Conservation (phyloP, 2,113 vertebrate genomes). For the Lepisosteus osseus region DNA sequence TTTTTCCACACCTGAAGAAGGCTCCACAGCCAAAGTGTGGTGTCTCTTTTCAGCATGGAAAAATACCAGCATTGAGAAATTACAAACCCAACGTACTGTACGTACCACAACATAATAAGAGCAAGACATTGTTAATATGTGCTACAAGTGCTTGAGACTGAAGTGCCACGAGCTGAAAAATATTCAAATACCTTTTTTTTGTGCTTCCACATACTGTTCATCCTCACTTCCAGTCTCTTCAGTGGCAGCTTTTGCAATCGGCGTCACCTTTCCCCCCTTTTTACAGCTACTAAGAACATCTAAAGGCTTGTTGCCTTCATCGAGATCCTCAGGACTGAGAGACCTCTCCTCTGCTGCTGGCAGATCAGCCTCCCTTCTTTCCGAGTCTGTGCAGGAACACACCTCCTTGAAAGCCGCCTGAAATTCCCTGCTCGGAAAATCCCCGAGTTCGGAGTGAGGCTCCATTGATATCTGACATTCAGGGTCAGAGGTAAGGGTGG, state of each 20-base stretch:
- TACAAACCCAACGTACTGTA: no score
- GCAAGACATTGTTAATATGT: no score
- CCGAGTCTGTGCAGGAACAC: constrained; percentile 20
- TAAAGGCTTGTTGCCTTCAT: constrained; percentile 32
- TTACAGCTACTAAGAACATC: constrained; percentile 15
- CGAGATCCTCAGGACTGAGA: constrained; percentile 29
- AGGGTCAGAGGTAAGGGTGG: constrained; percentile 5
- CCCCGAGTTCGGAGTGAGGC: constrained; percentile 23
- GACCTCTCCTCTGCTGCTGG: constrained; percentile 15
- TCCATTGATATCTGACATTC: constrained; percentile 11
- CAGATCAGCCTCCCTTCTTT: neutral
- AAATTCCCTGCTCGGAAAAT: constrained; percentile 54
- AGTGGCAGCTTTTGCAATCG: constrained; percentile 21
- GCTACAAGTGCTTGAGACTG: neutral
- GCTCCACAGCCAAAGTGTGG: no score
- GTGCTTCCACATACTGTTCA: constrained; percentile 2
- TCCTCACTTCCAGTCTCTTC: constrained; percentile 34
- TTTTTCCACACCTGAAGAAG: no score
- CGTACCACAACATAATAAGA: no score
- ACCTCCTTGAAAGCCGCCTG: constrained; percentile 49
- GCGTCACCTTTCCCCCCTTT: neutral
- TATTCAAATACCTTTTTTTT: constrained; percentile 48
- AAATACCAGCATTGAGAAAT: no score
- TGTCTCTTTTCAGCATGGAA: no score
- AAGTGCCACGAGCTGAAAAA: neutral